Evolutionary conservation across 2,888 invertebrate species (phyloP).

Genomic region (Lithophane ornitopus): DNA sequence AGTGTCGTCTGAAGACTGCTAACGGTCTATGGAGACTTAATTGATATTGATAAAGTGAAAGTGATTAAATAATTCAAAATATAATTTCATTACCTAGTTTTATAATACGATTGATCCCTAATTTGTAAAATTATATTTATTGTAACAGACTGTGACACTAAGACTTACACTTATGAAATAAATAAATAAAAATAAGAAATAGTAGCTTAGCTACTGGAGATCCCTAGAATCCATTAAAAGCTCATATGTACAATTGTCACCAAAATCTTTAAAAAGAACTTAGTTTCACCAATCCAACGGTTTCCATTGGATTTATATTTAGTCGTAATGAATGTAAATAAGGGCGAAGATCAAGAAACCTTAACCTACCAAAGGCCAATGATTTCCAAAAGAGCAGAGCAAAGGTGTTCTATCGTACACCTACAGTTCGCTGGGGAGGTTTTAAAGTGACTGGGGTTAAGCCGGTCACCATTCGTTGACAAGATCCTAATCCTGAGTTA

Average conservation of each 20-base stretch:
- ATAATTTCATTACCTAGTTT: not conserved
- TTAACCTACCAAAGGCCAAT: slow-evolving; percentile 3
- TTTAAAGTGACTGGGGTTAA: slow-evolving; percentile 46
- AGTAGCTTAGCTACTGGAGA: not conserved
- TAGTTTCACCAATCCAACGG: not conserved
- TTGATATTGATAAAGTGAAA: not conserved
- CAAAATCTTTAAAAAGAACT: not conserved
- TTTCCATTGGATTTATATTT: not conserved
- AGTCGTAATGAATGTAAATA: slow-evolving; percentile 9
- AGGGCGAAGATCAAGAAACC: slow-evolving; percentile 9
- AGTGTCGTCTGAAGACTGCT: not conserved
- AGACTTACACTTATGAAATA: not conserved
- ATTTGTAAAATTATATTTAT: not conserved
- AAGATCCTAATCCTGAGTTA: slow-evolving; percentile 32
- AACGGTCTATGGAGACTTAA: not conserved
- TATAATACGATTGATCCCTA: not conserved
- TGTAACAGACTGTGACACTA: not conserved
- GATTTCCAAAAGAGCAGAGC: slow-evolving; percentile 32
- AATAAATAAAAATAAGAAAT: not conserved
- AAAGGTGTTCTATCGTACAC: slow-evolving; percentile 30
- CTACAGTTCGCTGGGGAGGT: slow-evolving; percentile 23
- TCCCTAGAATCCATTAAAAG: not conserved
- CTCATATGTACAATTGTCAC: too few species aligned
- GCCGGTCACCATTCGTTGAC: slow-evolving; percentile 37
- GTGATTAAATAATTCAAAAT: not conserved